Conservation (phyloP, 2,888 invertebrate genomes). For the Nomada fucata region DNA sequence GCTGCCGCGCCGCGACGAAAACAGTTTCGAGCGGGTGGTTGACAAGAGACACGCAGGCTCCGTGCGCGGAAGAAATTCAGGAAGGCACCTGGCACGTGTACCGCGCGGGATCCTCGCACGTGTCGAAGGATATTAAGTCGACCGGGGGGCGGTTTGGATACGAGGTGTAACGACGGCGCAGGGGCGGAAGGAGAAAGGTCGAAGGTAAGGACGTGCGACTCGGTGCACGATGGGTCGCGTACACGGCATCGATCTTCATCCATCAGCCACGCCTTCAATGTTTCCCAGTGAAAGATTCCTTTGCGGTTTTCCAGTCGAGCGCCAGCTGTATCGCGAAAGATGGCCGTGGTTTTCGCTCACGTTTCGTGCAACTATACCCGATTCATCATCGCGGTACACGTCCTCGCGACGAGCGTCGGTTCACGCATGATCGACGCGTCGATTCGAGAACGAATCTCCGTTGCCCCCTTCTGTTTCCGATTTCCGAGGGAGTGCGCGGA, state of each 20-base stretch:
- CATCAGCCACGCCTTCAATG: constrained; percentile 74
- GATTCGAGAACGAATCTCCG: constrained; percentile 3
- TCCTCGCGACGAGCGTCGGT: not conserved
- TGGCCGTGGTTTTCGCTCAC: constrained; percentile 34
- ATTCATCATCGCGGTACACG: constrained; percentile 48
- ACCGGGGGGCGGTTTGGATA: constrained; percentile 53
- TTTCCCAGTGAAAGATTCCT: constrained; percentile 51
- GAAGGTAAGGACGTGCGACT: constrained; percentile 23
- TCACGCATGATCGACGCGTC: constrained; percentile 34
- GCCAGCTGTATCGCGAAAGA: constrained; percentile 46
- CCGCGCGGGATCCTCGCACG: constrained; percentile 57
- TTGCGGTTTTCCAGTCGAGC: constrained; percentile 62
- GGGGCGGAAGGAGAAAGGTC: constrained; percentile 31
- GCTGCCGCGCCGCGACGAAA: not conserved
- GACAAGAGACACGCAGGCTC: not conserved
- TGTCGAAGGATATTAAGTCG: constrained; percentile 70
- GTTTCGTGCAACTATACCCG: constrained; percentile 30
- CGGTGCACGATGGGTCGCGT: constrained; percentile 59
- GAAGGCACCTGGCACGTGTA: constrained; percentile 58
- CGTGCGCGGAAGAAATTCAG: not conserved
- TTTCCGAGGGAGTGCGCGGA: not conserved
- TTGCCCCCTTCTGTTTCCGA: not conserved
- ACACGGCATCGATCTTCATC: constrained; percentile 81
- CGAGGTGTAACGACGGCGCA: constrained; percentile 65
- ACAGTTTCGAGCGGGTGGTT: not conserved